Evolutionary conservation across 2,888 invertebrate species (phyloP).

Genomic region (Drosophila nr. fundita): DNA sequence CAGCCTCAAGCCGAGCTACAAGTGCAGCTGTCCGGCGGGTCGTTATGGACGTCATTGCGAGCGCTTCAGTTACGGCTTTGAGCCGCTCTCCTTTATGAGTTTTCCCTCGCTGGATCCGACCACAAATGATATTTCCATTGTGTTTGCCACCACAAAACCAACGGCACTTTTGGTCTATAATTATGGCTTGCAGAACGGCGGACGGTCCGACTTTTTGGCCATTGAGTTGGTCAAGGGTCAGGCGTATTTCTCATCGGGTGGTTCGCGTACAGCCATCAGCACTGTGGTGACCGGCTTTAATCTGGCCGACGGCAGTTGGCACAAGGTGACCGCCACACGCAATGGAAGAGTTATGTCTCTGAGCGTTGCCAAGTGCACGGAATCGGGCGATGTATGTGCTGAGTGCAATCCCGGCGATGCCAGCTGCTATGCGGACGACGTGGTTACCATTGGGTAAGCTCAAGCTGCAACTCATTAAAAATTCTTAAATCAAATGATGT

Average conservation of each 20-base stretch:
- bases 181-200: constrained; percentile 94
- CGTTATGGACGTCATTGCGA: constrained; percentile 96
- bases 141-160: constrained; percentile 95
- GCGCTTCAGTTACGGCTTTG: constrained; percentile 95
- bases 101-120: constrained; percentile 94
- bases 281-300: constrained; percentile 89
- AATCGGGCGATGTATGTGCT: constrained; percentile 94
- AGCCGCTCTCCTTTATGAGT: constrained; percentile 94
- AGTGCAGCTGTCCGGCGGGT: constrained; percentile 93
- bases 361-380: constrained; percentile 92
- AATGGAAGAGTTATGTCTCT: constrained; percentile 95
- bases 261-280: constrained; percentile 94
- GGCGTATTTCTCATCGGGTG: constrained; percentile 95
- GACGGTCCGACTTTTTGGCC: constrained; percentile 96
- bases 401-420: constrained; percentile 94
- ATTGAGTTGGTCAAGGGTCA: constrained; percentile 94
- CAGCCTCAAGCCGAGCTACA: constrained; percentile 94
- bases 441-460: constrained; percentile 94
- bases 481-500: background rate
- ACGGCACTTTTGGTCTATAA: constrained; percentile 96
- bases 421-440: constrained; percentile 93
- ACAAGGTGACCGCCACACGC: constrained; percentile 95
- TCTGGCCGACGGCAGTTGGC: constrained; percentile 95
- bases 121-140: constrained; percentile 95
- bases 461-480: too few species aligned